Evolutionary conservation across 2,797 vertebrate species (phyloP), one percentile per base, ranked within the genome.

Genomic region (Morus bassanus): DNA sequence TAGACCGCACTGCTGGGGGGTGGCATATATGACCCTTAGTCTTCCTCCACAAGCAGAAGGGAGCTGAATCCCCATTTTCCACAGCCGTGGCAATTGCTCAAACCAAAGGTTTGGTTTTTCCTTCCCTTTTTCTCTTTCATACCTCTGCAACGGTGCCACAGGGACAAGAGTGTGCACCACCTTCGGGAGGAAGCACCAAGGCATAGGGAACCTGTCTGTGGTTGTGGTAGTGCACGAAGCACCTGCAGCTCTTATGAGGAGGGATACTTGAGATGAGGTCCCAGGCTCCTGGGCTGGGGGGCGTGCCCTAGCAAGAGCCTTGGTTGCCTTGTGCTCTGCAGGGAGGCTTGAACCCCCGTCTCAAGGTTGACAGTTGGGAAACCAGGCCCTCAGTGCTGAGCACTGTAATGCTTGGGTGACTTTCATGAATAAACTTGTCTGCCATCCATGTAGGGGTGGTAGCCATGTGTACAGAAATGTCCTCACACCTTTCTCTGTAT

Each of bases 381-480:
- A 37, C 14, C 35, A 54, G 50, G 7, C 10, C 46, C 18, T 41
- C 3, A 5, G 43, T 31, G 6, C 5, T 35, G 37, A 90, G 61
- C 9, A 13, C 13, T 37, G 30, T 37, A 39, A 45, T 0, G 4
- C 9, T 2, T 33, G 33, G 4, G 50, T 68, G 14, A 19, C 5
- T 54, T 69, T 53, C 35, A 46, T 3, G 3, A 67, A n/a, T 37
- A 25, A 72, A 54, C 23, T n/a, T 73, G n/a, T n/a, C 45, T 74
- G 35, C 15, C 19, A 12, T 39, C 48, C 24, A 1, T 3, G 13
- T 9, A 24, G 53, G 18, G 45, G 28, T 30, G 31, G 63, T 23
- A 60, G 11, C 35, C 14, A 0, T 1, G 13, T 21, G 46, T 59
- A 8, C 10, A 48, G 46, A 30, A 48, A 9, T 7, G 33, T 63